Evolutionary conservation across 2,888 invertebrate genomes (phyloP).

Genomic region (Conomelus anceps): DNA sequence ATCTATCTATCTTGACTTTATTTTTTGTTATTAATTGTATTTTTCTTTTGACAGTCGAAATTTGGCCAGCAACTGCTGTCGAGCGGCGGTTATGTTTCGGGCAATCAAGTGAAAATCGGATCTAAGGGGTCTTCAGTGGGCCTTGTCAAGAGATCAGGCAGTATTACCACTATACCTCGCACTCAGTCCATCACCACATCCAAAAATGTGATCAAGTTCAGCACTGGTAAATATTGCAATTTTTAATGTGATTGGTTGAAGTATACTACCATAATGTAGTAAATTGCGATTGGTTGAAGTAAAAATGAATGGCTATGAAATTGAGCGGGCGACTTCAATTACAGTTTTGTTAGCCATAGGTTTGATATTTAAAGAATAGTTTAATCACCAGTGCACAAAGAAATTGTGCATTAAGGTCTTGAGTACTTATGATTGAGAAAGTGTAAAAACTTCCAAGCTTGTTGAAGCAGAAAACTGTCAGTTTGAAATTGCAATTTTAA

Average conservation of each 20-base stretch:
- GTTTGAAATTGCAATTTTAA: too few relatives aligned
- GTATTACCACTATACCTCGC: slow-evolving; percentile 51
- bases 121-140: slow-evolving; percentile 50
- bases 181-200: slow-evolving; percentile 64
- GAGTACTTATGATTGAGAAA: too few relatives aligned
- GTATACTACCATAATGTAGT: neutral
- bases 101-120: slow-evolving; percentile 46
- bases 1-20: neutral
- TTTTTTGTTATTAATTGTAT: neutral
- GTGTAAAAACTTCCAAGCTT: too few relatives aligned
- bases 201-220: slow-evolving; percentile 68
- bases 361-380: too few relatives aligned
- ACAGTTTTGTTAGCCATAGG: too few relatives aligned
- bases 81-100: neutral
- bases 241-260: neutral
- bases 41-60: slow-evolving; percentile 33
- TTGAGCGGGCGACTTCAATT: too few relatives aligned
- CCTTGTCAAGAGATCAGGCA: slow-evolving; percentile 44
- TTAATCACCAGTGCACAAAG: too few relatives aligned
- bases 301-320: too few relatives aligned
- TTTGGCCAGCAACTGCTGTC: slow-evolving; percentile 15
- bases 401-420: too few relatives aligned
- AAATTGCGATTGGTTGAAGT: neutral
- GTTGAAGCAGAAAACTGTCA: too few relatives aligned
- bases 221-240: neutral